Percentiles rank a stretch among this genome's conserved stretches.
These are phyloP conservation scores for Oryzias curvinotus DNA, from an alignment of 2,113 vertebrate species.

Conservation along the genomic window DNA sequence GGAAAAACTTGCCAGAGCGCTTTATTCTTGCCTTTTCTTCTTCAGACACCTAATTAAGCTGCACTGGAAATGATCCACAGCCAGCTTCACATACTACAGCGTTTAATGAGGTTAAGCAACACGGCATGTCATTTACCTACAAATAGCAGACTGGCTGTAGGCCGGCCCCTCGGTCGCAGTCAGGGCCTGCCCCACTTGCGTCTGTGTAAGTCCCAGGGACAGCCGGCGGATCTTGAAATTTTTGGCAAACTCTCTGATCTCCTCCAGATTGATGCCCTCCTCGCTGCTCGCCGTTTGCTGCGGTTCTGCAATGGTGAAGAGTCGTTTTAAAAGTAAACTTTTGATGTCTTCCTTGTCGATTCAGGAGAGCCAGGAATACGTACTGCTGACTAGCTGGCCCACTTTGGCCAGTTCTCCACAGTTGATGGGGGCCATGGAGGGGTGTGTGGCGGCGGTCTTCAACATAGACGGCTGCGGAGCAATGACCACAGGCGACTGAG, in stretches of 20 bases:
- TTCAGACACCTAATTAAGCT: no score
- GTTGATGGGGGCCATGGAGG: constrained; percentile 78
- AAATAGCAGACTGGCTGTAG: constrained; percentile 97
- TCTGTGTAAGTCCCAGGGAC: constrained; percentile 93
- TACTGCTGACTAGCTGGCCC: constrained; percentile 93
- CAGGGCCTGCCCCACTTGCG: constrained; percentile 94
- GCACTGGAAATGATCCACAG: no score
- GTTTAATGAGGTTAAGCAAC: not conserved
- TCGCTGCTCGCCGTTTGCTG: constrained; percentile 80
- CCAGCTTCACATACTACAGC: no score
- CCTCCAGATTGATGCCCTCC: constrained; percentile 94
- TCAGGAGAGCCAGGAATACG: constrained; percentile 54
- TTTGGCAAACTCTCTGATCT: constrained; percentile 97
- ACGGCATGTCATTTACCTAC: constrained; percentile 79
- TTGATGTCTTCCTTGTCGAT: constrained; percentile 23
- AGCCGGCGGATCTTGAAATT: constrained; percentile 96
- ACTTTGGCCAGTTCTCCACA: constrained; percentile 89
- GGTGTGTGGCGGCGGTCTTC: constrained; percentile 70
- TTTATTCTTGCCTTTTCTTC: not conserved
- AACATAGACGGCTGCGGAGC: constrained; percentile 76
- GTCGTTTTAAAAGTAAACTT: constrained; percentile 50
- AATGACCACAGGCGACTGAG: constrained; percentile 83
- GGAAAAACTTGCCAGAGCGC: not conserved
- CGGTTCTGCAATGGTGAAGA: constrained; percentile 76
- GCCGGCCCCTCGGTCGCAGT: constrained; percentile 94